These are phyloP conservation scores for Gymnobelideus leadbeateri DNA, from an alignment of 2,113 vertebrate genomes.

Conservation along the genomic window DNA sequence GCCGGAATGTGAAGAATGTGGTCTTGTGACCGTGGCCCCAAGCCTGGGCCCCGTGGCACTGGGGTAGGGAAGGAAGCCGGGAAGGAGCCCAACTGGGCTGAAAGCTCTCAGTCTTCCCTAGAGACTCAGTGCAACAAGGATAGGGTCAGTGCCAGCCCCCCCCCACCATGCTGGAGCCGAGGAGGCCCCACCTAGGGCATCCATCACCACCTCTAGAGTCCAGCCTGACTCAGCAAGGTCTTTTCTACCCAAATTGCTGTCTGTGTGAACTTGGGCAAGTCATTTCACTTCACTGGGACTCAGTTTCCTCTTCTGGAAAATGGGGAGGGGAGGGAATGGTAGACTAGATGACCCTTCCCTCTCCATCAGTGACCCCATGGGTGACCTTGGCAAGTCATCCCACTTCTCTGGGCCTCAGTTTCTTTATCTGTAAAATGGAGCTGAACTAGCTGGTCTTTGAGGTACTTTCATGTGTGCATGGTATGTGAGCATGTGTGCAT, in stretches of 20 bases:
- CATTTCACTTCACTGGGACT: background rate
- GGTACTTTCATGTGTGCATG: background rate
- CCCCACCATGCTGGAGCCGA: background rate
- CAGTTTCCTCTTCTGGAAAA: background rate
- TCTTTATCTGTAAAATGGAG: background rate
- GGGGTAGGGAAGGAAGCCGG: constrained; percentile 14
- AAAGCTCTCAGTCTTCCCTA: background rate
- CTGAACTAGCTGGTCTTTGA: background rate
- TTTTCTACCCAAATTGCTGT: background rate
- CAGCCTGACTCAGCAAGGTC: background rate
- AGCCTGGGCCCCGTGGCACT: constrained; percentile 49
- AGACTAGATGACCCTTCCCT: background rate
- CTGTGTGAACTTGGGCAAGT: background rate
- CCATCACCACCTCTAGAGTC: background rate
- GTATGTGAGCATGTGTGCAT: too few relatives aligned
- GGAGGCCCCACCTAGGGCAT: background rate
- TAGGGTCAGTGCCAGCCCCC: background rate
- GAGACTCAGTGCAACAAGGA: background rate
- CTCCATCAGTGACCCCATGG: background rate
- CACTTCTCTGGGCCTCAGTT: background rate
- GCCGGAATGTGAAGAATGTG: constrained; percentile 75
- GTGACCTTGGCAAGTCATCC: background rate
- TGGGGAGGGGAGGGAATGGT: background rate
- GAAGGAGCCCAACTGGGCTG: background rate
- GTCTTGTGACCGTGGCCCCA: constrained; percentile 63